These are phyloP conservation scores for Aldrovandia affinis DNA, from an alignment of 2,797 vertebrate genomes.

Conservation along the genomic window DNA sequence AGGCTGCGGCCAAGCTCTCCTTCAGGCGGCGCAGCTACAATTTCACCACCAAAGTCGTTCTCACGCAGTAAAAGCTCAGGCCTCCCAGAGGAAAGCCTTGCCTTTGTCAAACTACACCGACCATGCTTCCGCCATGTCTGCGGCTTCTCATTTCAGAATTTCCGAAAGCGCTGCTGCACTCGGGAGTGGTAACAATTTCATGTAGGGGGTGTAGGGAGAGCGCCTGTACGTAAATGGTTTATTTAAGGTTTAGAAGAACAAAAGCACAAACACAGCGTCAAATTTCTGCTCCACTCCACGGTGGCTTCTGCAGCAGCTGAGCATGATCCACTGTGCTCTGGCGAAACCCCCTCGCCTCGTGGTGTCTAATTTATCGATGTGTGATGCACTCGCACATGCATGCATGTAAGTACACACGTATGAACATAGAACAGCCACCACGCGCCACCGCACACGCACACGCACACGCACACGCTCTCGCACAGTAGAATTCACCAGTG, in stretches of 20 bases:
- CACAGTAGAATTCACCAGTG: no score
- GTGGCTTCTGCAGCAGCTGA: slow-evolving; percentile 4
- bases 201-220: background rate
- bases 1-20: background rate
- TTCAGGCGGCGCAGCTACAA: background rate
- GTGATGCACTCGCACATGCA: background rate
- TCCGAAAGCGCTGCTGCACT: slow-evolving; percentile 23
- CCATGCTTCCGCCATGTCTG: background rate
- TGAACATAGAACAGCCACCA: slow-evolving; percentile 42
- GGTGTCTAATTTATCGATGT: slow-evolving; percentile 35
- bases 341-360: background rate
- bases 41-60: slow-evolving; percentile 27
- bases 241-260: slow-evolving; percentile 40
- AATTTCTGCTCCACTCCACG: slow-evolving; percentile 30
- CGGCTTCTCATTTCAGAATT: background rate
- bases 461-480: slow-evolving; percentile 37
- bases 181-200: slow-evolving; percentile 38
- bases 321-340: slow-evolving; percentile 31
- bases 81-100: background rate
- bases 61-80: slow-evolving; percentile 27
- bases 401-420: background rate
- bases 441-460: slow-evolving; percentile 38
- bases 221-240: slow-evolving; percentile 32
- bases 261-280: slow-evolving; percentile 33
- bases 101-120: background rate